Conservation (phyloP, 2,888 invertebrate species). For the Ectropis crepuscularia region DNA sequence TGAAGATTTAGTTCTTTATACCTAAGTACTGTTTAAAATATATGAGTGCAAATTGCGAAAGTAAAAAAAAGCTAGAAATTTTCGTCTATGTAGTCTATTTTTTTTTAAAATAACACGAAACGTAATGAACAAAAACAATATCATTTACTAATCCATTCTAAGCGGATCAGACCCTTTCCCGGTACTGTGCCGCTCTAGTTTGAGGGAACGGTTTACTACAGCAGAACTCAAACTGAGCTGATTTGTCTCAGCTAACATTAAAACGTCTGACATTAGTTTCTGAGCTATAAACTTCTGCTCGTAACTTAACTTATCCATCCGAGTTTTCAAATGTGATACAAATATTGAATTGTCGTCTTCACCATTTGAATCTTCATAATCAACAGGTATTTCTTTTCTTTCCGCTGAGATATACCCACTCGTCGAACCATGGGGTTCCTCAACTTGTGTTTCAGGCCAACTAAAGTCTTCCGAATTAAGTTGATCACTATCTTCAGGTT, state of each 20-base stretch:
- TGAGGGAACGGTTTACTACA: neutral
- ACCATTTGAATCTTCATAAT: neutral
- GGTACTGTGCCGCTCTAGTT: neutral
- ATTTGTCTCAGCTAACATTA: conserved; percentile 5
- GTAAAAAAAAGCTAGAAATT: no score
- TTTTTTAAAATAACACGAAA: no score
- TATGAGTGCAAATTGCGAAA: no score
- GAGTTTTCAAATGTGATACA: neutral
- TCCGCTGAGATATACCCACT: neutral
- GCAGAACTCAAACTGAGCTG: neutral
- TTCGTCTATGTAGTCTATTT: no score
- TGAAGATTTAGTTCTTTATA: no score
- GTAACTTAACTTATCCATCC: neutral
- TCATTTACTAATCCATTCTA: neutral
- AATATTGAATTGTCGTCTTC: neutral
- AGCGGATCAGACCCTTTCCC: conserved; percentile 1
- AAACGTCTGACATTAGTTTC: conserved; percentile 7
- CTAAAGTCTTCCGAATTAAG: neutral
- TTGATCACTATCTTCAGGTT: neutral
- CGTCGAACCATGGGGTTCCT: neutral
- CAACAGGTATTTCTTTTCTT: neutral
- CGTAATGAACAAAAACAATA: no score
- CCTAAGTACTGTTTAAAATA: no score
- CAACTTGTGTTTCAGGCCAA: neutral
- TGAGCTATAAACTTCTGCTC: conserved; percentile 11